Conservation (phyloP, 2,113 vertebrate species). For the Ahaetulla prasina region DNA sequence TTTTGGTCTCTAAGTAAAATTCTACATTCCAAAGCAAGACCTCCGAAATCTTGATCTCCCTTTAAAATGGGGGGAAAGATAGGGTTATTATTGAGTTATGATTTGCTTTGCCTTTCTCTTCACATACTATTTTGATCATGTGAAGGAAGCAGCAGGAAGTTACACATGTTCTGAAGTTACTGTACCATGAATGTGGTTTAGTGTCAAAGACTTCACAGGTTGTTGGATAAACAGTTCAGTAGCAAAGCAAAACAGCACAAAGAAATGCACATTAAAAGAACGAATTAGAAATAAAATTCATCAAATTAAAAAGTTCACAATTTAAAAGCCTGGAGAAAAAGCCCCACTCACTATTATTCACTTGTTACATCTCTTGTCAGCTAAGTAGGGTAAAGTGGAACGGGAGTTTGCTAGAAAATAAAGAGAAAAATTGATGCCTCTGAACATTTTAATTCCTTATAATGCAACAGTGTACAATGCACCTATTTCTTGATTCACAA, state of each 20-base stretch:
- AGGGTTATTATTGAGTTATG: not conserved
- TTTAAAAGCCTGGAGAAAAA: not conserved
- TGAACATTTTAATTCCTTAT: not conserved
- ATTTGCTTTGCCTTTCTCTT: not conserved
- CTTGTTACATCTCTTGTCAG: not conserved
- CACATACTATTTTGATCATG: not conserved
- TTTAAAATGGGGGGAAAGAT: not conserved
- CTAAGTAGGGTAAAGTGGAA: not conserved
- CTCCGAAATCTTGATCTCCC: not conserved
- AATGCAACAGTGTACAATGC: not conserved
- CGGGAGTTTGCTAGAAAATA: not conserved
- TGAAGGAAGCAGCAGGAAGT: not conserved
- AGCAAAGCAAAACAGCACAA: not conserved
- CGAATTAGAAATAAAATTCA: not conserved
- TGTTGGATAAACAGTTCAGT: not conserved
- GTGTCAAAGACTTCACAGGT: slow-evolving; percentile 12
- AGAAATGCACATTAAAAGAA: not conserved
- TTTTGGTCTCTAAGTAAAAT: not conserved
- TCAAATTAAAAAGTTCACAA: not conserved
- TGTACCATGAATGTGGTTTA: slow-evolving; percentile 13
- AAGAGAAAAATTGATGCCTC: not conserved
- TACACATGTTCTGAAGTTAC: not conserved
- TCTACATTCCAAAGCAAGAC: not conserved
- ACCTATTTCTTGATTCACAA: not conserved
- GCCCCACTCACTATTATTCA: not conserved